Conservation (phyloP, 2,113 vertebrate genomes). For the Protobothrops flavoviridis region DNA sequence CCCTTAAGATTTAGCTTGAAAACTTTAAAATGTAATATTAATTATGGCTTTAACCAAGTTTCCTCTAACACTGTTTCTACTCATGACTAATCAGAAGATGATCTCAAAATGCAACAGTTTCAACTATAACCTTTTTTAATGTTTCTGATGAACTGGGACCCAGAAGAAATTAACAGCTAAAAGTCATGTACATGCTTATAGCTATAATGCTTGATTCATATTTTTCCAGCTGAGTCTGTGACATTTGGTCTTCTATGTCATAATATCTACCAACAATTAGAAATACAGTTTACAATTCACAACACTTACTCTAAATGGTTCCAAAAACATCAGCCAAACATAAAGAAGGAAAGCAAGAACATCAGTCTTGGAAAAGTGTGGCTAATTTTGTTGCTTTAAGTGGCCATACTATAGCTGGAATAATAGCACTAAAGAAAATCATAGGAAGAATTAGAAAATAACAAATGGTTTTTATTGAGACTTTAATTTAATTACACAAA, state of each 20-base stretch:
- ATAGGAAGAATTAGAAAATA: slow-evolving; percentile 18
- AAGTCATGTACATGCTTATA: not conserved
- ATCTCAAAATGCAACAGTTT: not conserved
- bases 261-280: not conserved
- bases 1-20: not conserved
- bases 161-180: not conserved
- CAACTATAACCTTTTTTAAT: not conserved
- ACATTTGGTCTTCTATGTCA: not conserved
- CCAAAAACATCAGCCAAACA: not conserved
- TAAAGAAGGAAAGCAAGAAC: not conserved
- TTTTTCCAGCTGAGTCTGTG: not conserved
- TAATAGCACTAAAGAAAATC: slow-evolving; percentile 9
- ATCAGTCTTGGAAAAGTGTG: not conserved
- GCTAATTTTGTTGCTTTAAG: slow-evolving; percentile 1
- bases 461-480: slow-evolving; percentile 14
- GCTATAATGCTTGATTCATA: not conserved
- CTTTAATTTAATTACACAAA: not conserved
- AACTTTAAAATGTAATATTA: not conserved
- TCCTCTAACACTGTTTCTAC: not conserved
- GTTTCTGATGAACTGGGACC: not conserved
- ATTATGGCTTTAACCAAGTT: not conserved
- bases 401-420: not conserved
- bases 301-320: not conserved
- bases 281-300: not conserved
- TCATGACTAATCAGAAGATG: not conserved